A percentile compares a stretch with the other conserved stretches of the same genome.
phyloP scores from a whole-genome alignment of 2,797 vertebrate species.

The Cheirogaleus major region DNA sequence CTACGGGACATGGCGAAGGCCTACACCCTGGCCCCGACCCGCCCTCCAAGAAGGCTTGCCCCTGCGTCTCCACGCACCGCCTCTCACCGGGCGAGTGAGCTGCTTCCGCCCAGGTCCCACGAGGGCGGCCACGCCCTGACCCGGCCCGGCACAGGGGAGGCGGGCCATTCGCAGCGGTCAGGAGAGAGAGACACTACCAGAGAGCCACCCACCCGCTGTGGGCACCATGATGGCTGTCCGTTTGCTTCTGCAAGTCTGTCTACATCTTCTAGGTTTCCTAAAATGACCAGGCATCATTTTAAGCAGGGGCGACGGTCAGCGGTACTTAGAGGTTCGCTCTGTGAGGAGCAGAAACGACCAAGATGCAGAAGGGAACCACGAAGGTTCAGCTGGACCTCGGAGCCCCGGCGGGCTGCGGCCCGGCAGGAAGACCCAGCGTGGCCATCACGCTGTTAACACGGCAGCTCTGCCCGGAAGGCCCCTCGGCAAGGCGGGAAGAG shows the following conservation, averaged over 20 bases:
- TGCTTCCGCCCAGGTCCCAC: not conserved
- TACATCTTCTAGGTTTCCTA: not conserved
- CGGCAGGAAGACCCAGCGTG: not conserved
- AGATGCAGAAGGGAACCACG: not conserved
- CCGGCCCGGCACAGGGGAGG: not conserved
- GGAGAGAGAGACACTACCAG: not conserved
- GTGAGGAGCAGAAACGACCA: not conserved
- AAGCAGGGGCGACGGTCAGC: not conserved
- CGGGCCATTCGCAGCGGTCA: not conserved
- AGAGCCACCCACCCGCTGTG: rapidly evolving
- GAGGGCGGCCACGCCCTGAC: not conserved
- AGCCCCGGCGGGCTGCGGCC: not conserved
- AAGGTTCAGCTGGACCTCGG: not conserved
- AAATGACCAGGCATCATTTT: not conserved
- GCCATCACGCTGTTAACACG: rapidly evolving
- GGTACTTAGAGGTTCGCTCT: not conserved
- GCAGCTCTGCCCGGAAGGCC: not conserved
- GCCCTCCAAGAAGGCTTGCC: not conserved
- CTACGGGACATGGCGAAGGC: not conserved
- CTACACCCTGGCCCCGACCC: not conserved
- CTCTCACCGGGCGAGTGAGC: not conserved
- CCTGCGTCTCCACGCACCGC: not conserved
- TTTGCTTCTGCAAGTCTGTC: not conserved
- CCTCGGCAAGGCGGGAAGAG: not conserved
- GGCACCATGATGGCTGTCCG: rapidly evolving